Evolutionary conservation across 53 echinoderm and acorn worm species (phyloP).

Genomic region (Luidia sarsii): DNA sequence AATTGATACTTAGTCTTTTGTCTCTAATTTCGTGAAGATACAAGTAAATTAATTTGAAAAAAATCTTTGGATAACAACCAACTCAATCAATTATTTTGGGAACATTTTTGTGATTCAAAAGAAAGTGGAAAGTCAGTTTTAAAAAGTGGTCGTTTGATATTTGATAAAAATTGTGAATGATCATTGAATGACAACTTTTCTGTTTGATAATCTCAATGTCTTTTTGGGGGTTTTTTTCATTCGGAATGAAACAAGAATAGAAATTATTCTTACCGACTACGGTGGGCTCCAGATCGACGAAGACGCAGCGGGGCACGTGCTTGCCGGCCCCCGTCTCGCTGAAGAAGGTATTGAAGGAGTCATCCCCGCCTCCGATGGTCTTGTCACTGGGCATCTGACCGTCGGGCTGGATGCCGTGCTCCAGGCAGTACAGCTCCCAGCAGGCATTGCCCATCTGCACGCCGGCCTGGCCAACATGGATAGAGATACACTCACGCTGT

Average conservation of each 20-base stretch:
- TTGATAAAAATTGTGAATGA: too few species aligned
- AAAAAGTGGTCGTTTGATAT: too few species aligned
- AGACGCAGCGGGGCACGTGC: slow-evolving; percentile 55
- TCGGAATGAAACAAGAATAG: too few species aligned
- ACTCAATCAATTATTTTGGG: too few species aligned
- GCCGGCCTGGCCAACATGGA: slow-evolving; percentile 87
- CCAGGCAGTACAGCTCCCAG: slow-evolving; percentile 87
- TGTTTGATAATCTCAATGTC: too few species aligned
- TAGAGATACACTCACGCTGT: slow-evolving; percentile 78
- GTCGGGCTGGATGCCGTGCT: slow-evolving; percentile 92
- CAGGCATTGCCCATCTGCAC: slow-evolving; percentile 90
- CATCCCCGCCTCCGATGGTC: slow-evolving; percentile 66
- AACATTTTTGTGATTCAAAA: too few species aligned
- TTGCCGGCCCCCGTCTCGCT: slow-evolving; percentile 47
- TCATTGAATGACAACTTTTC: too few species aligned
- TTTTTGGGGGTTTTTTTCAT: too few species aligned
- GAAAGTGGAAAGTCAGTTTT: too few species aligned
- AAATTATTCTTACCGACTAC: slow-evolving; percentile 41
- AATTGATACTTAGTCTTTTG: neutral
- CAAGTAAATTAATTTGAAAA: too few species aligned
- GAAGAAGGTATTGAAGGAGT: slow-evolving; percentile 62
- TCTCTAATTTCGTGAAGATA: too few species aligned
- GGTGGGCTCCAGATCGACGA: slow-evolving; percentile 58
- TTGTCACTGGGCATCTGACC: slow-evolving; percentile 95
- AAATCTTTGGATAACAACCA: too few species aligned